Conservation (phyloP, 2,113 vertebrate species). For the Rhinoderma darwinii region DNA sequence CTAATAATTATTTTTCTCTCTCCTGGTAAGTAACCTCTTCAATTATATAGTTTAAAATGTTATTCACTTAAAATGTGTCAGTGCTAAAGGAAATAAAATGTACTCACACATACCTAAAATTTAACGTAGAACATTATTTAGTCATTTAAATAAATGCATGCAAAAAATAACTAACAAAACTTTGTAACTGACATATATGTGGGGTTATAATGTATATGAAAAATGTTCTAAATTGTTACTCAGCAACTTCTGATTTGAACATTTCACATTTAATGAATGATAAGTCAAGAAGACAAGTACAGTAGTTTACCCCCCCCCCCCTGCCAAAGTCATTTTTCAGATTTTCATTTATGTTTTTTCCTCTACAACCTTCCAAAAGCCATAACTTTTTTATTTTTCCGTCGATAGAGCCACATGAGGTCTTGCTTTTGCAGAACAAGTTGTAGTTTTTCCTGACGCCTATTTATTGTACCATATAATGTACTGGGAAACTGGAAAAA, state of each 20-base stretch:
- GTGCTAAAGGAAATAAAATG: slow-evolving; percentile 15
- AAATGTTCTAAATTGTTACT: background rate
- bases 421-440: too few relatives aligned
- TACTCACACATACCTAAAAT: background rate
- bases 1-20: slow-evolving; percentile 45
- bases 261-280: background rate
- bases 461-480: too few relatives aligned
- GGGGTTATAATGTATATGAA: background rate
- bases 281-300: background rate
- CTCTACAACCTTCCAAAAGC: too few relatives aligned
- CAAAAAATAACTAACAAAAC: background rate
- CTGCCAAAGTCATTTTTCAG: too few relatives aligned
- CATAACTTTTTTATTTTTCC: too few relatives aligned
- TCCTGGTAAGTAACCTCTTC: slow-evolving; percentile 36
- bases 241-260: background rate
- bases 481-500: too few relatives aligned
- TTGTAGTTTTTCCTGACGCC: too few relatives aligned
- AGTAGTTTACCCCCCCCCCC: too few relatives aligned
- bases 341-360: too few relatives aligned
- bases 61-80: slow-evolving; percentile 29
- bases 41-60: slow-evolving; percentile 40
- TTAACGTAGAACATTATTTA: slow-evolving; percentile 6
- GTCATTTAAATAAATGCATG: background rate
- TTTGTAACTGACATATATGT: background rate
- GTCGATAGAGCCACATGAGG: too few relatives aligned